Evolutionary conservation across 2,888 invertebrate species (phyloP).

Genomic region (Rambutsinella grinnellia): DNA sequence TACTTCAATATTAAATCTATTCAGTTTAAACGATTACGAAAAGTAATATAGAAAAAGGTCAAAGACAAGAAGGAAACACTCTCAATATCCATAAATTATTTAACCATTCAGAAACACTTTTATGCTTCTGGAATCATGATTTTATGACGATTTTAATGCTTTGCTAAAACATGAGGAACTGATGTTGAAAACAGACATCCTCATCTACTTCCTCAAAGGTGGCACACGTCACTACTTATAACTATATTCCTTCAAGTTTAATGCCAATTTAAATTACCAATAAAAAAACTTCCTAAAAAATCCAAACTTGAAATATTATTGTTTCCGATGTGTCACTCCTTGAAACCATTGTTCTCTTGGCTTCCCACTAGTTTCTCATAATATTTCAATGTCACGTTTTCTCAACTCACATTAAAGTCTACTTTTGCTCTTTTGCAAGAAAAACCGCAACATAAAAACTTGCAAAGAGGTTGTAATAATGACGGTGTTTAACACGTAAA

Average conservation of each 20-base stretch:
- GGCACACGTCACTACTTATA: too few relatives aligned
- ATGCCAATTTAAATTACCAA: neutral
- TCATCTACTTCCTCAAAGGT: neutral
- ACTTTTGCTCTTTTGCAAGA: too few relatives aligned
- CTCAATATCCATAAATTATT: neutral
- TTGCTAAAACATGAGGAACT: neutral
- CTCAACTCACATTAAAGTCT: too few relatives aligned
- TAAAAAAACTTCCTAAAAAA: neutral
- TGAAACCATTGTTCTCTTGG: too few relatives aligned
- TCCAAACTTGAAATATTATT: too few relatives aligned
- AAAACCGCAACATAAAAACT: too few relatives aligned
- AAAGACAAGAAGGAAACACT: conserved; percentile 8
- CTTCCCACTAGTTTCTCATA: too few relatives aligned
- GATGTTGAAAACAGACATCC: neutral
- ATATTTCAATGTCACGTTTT: too few relatives aligned
- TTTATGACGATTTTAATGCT: neutral
- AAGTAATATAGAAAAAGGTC: conserved; percentile 24
- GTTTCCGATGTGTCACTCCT: too few relatives aligned
- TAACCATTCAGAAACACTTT: neutral
- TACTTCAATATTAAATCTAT: conserved; percentile 10
- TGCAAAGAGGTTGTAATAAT: too few relatives aligned
- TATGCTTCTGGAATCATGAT: neutral
- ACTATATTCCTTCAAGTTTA: too few relatives aligned
- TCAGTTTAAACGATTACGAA: conserved; percentile 1
- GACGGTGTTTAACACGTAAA: too few relatives aligned